Conservation (phyloP, 2,888 invertebrate genomes). For the Phortica magna region DNA sequence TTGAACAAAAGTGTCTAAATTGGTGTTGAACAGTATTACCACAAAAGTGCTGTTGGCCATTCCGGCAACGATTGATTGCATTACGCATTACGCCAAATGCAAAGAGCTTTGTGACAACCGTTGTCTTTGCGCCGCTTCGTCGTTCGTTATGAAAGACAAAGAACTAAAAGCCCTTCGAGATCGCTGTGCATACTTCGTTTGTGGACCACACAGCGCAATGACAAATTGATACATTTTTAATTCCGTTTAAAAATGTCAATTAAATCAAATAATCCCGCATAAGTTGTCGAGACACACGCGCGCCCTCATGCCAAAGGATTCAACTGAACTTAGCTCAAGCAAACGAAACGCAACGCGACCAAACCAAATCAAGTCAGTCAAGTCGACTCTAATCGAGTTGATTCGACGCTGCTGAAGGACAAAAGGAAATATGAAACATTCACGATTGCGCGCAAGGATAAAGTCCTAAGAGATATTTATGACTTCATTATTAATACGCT, state of each 20-base stretch:
- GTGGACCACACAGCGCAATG: not conserved
- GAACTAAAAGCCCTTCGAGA: too few relatives aligned
- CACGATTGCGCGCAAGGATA: conserved; percentile 62
- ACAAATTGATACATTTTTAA: not conserved
- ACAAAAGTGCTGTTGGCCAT: conserved; percentile 49
- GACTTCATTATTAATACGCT: conserved; percentile 51
- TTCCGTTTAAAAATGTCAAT: not conserved
- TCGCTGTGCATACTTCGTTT: too few relatives aligned
- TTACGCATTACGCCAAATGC: not conserved
- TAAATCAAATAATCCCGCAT: not conserved
- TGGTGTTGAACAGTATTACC: conserved; percentile 77
- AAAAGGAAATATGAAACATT: conserved; percentile 61
- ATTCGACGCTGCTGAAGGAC: not conserved
- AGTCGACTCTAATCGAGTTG: not conserved
- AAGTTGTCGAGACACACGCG: not conserved
- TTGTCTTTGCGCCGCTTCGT: too few relatives aligned
- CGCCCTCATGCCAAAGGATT: not conserved
- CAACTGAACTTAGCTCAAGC: not conserved
- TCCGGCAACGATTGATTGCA: too few relatives aligned
- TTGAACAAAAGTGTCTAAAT: conserved; percentile 77
- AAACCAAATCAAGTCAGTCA: too few relatives aligned
- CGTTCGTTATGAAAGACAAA: too few relatives aligned
- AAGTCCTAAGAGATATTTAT: conserved; percentile 69
- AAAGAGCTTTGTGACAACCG: not conserved
- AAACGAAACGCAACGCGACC: too few relatives aligned